Percentiles rank a stretch among this genome's conserved stretches.
These are phyloP conservation scores for Aldrovandia affinis DNA, from an alignment of 2,797 vertebrate species.

Conservation along the genomic window DNA sequence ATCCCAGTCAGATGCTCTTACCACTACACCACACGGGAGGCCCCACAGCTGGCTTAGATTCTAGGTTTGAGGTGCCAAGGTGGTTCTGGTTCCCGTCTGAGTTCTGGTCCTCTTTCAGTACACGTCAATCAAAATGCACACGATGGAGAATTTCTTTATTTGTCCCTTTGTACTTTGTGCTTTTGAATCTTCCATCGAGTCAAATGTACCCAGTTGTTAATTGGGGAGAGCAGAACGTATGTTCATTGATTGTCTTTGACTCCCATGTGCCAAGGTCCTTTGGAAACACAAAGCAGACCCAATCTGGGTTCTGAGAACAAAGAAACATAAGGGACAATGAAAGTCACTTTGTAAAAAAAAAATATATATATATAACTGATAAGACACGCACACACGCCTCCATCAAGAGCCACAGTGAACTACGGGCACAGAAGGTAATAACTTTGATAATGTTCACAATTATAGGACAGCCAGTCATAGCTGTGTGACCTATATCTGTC, in stretches of 20 bases:
- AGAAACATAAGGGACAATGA: slow-evolving; percentile 8
- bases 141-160: not conserved
- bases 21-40: no score
- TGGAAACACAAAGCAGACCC: not conserved
- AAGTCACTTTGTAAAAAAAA: slow-evolving; percentile 3
- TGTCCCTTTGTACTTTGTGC: not conserved
- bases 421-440: not conserved
- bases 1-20: no score
- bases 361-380: not conserved
- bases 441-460: slow-evolving; percentile 21
- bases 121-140: not conserved
- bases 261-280: not conserved
- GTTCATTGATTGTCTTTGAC: not conserved
- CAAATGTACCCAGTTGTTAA: no score
- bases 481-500: slow-evolving; percentile 13
- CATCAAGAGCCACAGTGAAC: not conserved
- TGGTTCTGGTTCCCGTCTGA: no score
- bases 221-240: not conserved
- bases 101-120: not conserved
- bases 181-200: not conserved
- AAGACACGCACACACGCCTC: not conserved
- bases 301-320: slow-evolving; percentile 1
- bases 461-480: not conserved
- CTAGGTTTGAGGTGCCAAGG: no score
- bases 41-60: no score